Conservation (phyloP, 2,113 vertebrate species). For the Typhlomys cinereus region DNA sequence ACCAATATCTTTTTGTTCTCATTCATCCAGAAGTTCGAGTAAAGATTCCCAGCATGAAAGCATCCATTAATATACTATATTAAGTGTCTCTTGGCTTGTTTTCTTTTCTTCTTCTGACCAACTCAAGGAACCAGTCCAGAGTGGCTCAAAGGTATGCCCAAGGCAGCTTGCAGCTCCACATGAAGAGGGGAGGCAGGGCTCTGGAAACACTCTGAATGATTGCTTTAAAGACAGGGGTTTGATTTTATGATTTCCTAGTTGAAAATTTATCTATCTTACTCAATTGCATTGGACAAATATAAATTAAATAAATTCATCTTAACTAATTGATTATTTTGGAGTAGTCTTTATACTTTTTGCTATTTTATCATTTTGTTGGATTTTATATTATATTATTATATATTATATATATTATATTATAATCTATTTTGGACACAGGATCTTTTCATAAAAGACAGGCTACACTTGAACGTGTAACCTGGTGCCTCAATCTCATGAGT, state of each 20-base stretch:
- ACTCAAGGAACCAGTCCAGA: not conserved
- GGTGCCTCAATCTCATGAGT: not conserved
- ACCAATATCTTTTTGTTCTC: not conserved
- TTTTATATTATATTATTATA: too few species aligned
- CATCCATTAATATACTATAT: not conserved
- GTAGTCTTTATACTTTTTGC: too few species aligned
- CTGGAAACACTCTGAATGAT: not conserved
- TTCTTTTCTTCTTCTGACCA: not conserved
- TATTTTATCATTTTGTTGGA: not conserved
- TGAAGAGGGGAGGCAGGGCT: not conserved
- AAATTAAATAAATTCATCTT: slow-evolving; percentile 13
- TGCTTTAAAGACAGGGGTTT: not conserved
- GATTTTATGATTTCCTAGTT: not conserved
- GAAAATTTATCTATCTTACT: not conserved
- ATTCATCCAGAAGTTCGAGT: not conserved
- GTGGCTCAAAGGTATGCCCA: not conserved
- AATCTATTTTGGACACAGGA: not conserved
- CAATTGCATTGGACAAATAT: not conserved
- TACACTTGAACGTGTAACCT: not conserved
- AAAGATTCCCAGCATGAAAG: not conserved
- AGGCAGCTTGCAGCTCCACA: not conserved
- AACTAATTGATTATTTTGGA: slow-evolving; percentile 36
- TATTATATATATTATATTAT: too few species aligned
- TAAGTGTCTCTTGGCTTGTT: slow-evolving; percentile 34
- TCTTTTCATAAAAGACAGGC: not conserved